These are phyloP conservation scores for Lagopus muta DNA, from an alignment of 2,113 vertebrate species.

Conservation along the genomic window DNA sequence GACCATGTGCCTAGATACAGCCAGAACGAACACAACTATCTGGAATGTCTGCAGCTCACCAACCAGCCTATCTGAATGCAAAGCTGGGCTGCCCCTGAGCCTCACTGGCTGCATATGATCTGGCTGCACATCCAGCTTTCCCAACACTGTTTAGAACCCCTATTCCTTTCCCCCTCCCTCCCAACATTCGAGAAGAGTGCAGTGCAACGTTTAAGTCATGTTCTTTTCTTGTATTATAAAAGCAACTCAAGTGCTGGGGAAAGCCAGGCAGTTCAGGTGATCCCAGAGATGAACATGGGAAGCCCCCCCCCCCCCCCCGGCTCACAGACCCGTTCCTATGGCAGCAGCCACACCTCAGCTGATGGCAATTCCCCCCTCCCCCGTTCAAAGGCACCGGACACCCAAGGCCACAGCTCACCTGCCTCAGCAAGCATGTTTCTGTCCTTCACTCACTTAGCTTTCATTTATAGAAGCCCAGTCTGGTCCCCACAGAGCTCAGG, in stretches of 20 bases:
- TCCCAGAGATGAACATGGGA: not conserved
- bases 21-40: constrained; percentile 59
- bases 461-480: not conserved
- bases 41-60: constrained; percentile 63
- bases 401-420: not conserved
- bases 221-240: not conserved
- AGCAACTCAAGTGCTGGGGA: not conserved
- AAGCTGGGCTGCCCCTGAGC: constrained; percentile 35
- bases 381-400: not conserved
- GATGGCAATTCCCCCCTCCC: not conserved
- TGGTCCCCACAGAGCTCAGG: not conserved
- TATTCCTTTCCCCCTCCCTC: not conserved
- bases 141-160: not conserved
- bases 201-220: accelerated
- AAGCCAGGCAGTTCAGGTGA: not conserved
- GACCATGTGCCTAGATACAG: constrained; percentile 68
- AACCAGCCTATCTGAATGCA: constrained; percentile 56
- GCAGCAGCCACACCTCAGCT: constrained; percentile 22
- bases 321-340: not conserved
- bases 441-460: not conserved
- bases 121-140: not conserved
- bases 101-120: not conserved
- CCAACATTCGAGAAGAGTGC: not conserved
- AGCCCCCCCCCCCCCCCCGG: not conserved
- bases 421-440: not conserved